Percentiles rank a stretch among this genome's conserved stretches.
These are phyloP conservation scores for Lathamus discolor DNA, from an alignment of 2,113 vertebrate genomes.

Conservation along the genomic window DNA sequence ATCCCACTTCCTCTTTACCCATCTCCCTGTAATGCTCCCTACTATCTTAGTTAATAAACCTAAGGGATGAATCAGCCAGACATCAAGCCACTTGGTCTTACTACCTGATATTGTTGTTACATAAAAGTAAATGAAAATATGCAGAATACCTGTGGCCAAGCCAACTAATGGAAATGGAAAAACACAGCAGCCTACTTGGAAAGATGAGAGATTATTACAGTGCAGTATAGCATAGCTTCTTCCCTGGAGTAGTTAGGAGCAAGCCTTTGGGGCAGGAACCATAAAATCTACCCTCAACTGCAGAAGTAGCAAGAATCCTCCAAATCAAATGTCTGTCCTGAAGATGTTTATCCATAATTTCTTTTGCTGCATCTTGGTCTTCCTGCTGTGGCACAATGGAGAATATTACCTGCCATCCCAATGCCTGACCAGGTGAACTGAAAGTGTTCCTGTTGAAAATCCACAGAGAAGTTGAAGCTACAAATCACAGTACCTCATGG, in stretches of 20 bases:
- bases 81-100: not conserved
- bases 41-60: not conserved
- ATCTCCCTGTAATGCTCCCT: not conserved
- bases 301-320: not conserved
- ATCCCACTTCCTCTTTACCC: not conserved
- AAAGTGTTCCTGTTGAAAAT: not conserved
- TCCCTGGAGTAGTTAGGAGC: not conserved
- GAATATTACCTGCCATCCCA: not conserved
- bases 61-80: not conserved
- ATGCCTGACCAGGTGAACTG: not conserved
- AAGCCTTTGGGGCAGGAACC: not conserved
- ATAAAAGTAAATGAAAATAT: conserved; percentile 1
- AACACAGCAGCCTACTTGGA: not conserved
- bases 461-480: not conserved
- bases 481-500: not conserved
- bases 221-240: not conserved
- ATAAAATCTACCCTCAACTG: not conserved
- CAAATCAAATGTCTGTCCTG: not conserved
- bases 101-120: not conserved
- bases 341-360: not conserved
- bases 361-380: not conserved
- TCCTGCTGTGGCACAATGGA: not conserved
- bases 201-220: not conserved
- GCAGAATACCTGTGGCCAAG: not conserved
- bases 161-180: not conserved